These are phyloP conservation scores for Lithophane ornitopus DNA, from an alignment of 2,888 invertebrate species.

Conservation along the genomic window DNA sequence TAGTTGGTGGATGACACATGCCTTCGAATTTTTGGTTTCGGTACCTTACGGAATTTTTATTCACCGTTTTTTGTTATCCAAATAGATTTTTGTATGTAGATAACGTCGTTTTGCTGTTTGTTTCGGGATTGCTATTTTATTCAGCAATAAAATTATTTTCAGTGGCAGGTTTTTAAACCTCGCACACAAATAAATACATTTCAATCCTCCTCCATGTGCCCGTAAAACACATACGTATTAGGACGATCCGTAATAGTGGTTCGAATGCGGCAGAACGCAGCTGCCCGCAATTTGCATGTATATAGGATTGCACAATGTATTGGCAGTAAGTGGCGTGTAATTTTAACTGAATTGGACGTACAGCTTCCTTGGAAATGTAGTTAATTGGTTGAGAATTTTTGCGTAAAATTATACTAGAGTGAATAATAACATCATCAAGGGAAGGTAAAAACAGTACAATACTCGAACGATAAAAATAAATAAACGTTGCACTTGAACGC, in stretches of 20 bases:
- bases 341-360: slow-evolving; percentile 55
- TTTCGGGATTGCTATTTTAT: no score
- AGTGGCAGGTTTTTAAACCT: neutral
- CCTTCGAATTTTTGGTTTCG: neutral
- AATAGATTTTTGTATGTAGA: neutral
- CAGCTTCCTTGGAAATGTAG: slow-evolving; percentile 18
- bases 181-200: neutral
- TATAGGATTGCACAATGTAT: slow-evolving; percentile 59
- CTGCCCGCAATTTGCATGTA: slow-evolving; percentile 68
- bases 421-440: no score
- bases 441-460: no score
- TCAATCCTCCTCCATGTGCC: neutral
- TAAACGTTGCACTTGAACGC: no score
- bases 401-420: neutral
- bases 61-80: neutral
- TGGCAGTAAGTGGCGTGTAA: slow-evolving; percentile 59
- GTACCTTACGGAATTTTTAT: neutral
- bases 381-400: slow-evolving; percentile 11
- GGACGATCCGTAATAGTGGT: slow-evolving; percentile 18
- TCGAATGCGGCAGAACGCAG: slow-evolving; percentile 59
- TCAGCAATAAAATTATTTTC: no score
- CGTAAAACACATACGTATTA: slow-evolving; percentile 46
- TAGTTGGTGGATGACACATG: neutral
- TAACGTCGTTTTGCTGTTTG: no score
- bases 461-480: no score